These are phyloP conservation scores for Siphamia tubifer DNA, from an alignment of 2,113 vertebrate genomes.

Conservation along the genomic window DNA sequence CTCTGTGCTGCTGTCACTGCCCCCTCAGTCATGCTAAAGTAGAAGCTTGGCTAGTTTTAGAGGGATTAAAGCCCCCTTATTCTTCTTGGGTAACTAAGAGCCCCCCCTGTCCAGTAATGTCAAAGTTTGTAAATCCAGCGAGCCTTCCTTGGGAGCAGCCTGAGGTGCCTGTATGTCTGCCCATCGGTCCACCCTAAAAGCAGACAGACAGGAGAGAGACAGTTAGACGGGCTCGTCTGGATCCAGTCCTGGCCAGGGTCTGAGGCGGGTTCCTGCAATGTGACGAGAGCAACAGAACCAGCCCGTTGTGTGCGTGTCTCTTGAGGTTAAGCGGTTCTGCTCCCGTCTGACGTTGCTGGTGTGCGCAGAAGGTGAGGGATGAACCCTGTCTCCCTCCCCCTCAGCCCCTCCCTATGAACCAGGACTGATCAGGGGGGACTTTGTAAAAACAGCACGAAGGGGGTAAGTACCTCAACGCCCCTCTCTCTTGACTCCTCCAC, in stretches of 20 bases:
- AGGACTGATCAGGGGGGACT: constrained; percentile 81
- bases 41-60: constrained; percentile 58
- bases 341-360: constrained; percentile 80
- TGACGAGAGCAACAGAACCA: constrained; percentile 78
- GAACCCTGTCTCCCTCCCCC: constrained; percentile 78
- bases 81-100: constrained; percentile 47
- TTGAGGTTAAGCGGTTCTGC: constrained; percentile 74
- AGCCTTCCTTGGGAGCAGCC: constrained; percentile 77
- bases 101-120: constrained; percentile 59
- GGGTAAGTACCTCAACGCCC: constrained; percentile 82
- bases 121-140: constrained; percentile 69
- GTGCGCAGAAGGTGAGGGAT: constrained; percentile 74
- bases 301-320: constrained; percentile 46
- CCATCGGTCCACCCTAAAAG: constrained; percentile 49
- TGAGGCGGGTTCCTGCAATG: constrained; percentile 80
- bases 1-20: constrained; percentile 75
- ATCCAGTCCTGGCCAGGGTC: constrained; percentile 80
- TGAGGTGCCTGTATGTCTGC: constrained; percentile 75
- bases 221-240: constrained; percentile 77
- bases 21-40: constrained; percentile 65
- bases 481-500: constrained; percentile 59
- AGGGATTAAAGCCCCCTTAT: constrained; percentile 41
- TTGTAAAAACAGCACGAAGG: constrained; percentile 75
- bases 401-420: constrained; percentile 80
- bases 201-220: constrained; percentile 67